Conservation (phyloP, 2,888 invertebrate species). For the Micoletzkya japonica region DNA sequence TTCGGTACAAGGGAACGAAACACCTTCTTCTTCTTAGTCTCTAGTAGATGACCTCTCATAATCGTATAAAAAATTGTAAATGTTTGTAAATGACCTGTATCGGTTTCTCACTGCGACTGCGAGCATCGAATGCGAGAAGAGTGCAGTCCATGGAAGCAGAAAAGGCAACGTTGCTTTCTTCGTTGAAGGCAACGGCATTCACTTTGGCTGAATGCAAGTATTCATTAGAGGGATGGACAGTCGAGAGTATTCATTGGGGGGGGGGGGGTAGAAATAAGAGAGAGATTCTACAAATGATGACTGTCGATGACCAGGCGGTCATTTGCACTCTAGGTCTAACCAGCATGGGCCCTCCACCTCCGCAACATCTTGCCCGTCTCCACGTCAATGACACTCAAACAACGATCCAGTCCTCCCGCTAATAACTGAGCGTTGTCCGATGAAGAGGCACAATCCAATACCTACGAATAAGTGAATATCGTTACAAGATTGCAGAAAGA, state of each 20-base stretch:
- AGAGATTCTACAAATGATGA: too few species aligned
- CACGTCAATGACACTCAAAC: slow-evolving; percentile 93
- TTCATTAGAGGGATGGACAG: slow-evolving; percentile 8
- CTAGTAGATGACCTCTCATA: too few species aligned
- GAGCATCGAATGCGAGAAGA: slow-evolving; percentile 87
- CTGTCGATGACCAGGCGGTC: not conserved
- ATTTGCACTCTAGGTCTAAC: slow-evolving; percentile 47
- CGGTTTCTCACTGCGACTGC: slow-evolving; percentile 73
- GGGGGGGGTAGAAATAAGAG: not conserved
- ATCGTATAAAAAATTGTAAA: too few species aligned
- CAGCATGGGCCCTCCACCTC: slow-evolving; percentile 83
- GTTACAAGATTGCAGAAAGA: too few species aligned
- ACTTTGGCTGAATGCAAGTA: slow-evolving; percentile 78
- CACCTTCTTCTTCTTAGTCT: too few species aligned
- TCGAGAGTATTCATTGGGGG: not conserved
- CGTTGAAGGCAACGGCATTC: slow-evolving; percentile 85
- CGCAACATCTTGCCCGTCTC: slow-evolving; percentile 83
- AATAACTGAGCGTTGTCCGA: slow-evolving; percentile 88
- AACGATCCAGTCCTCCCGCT: slow-evolving; percentile 88
- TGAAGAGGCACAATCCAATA: slow-evolving; percentile 80
- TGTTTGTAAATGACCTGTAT: slow-evolving; percentile 77
- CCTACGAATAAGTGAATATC: too few species aligned
- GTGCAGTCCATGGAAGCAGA: slow-evolving; percentile 93
- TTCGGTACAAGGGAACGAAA: not conserved
- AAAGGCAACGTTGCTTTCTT: slow-evolving; percentile 86